Base-by-base conservation (phyloP, 2,888 invertebrate genomes). In the Panzeria rudis region DNA sequence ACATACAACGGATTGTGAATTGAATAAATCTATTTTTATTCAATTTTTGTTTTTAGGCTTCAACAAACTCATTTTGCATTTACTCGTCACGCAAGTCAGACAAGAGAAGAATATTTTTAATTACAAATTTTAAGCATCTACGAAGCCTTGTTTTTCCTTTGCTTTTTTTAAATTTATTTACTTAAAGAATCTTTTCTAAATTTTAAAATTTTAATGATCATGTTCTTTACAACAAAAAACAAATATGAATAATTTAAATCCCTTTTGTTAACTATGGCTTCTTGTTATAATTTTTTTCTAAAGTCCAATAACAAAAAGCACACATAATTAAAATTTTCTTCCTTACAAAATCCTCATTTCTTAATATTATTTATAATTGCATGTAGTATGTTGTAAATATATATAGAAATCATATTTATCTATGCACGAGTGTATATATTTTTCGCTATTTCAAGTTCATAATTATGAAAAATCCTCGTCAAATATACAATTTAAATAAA, bases 391-490 rank as follows among this genome's bases (percentile, higher is more conserved):
- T 25, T 44, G 29, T 35, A 23, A 69, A 25, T 54, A 54, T 25
- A 38, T 35, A 1, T 38, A 25, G 11, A 47, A 47, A 29, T 56
- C 54, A 38, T 35, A 35, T 32, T 20, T 68, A 32, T 35, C 3
- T 9, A 35, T 35, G 3, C 17, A 35, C 17, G 25, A 25, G 25
- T 61, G 13, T 38, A 25, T 54, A 8, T 73, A 6, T 50, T 71
- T 56, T 71, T 50, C 56, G 13, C 71, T 78, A 87, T 88, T 90
- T 90, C 90, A 90, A 90, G 90, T 89, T 90, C 90, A 90, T 90
- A 90, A 90, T 90, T 90, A 89, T 89, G 87, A 86, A 69, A 69
- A 76, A 73, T 78, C 38, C 52, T 77, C 25, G 20, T 38, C 44
- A 32, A 23, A 77, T 71, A 69, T 72, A 25, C 38, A 77, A 66